A percentile compares a stretch with the other conserved stretches of the same genome.
Evolutionary conservation across 1,140 invertebrate genomes (phyloP).

Genomic region (Macrotrachela quadricornifera): DNA sequence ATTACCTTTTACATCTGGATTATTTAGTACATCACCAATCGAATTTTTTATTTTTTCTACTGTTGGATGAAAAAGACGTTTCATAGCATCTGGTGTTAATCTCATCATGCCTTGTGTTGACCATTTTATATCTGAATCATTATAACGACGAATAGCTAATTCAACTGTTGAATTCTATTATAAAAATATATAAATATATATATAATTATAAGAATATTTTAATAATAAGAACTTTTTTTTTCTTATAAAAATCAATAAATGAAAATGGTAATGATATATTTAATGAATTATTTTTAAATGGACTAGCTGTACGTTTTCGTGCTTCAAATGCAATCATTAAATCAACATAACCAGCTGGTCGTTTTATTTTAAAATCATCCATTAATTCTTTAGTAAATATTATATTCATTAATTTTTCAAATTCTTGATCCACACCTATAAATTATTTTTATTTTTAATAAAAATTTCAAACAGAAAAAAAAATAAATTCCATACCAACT

Average conservation of each 20-base stretch:
- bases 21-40: conserved; percentile 32
- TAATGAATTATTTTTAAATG: conserved; percentile 31
- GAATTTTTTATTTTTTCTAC: conserved; percentile 34
- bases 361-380: conserved; percentile 31
- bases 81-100: conserved; percentile 35
- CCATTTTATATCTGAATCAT: conserved; percentile 35
- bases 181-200: not conserved
- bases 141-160: conserved; percentile 25
- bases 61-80: conserved; percentile 33
- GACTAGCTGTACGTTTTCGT: conserved; percentile 36
- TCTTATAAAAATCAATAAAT: conserved; percentile 38
- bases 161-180: conserved; percentile 23
- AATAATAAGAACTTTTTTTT: not conserved
- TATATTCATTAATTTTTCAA: conserved; percentile 33
- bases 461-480: too few species aligned
- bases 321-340: conserved; percentile 40
- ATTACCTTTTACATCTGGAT: conserved; percentile 22
- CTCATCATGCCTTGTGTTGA: conserved; percentile 39
- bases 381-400: conserved; percentile 39
- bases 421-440: conserved; percentile 35
- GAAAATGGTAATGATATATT: conserved; percentile 40
- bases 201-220: not conserved
- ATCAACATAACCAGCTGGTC: conserved; percentile 38
- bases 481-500: not conserved
- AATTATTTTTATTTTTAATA: too few species aligned